These are phyloP conservation scores for Prenolepis imparis DNA, from an alignment of 2,888 invertebrate species.

Conservation along the genomic window DNA sequence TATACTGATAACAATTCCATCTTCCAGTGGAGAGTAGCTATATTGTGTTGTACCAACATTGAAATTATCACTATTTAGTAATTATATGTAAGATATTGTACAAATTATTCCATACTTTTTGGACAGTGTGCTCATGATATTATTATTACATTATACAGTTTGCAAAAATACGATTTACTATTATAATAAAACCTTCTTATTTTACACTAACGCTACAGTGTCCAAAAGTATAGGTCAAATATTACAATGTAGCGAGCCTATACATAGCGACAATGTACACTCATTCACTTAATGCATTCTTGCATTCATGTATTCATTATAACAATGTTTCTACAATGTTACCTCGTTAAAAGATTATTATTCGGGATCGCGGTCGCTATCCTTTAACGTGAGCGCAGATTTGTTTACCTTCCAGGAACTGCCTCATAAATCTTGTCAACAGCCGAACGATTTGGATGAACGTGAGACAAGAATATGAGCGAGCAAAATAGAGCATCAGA, in stretches of 20 bases:
- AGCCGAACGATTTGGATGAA: neutral
- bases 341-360: neutral
- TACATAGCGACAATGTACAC: slow-evolving; percentile 76
- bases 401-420: slow-evolving; percentile 2
- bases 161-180: slow-evolving; percentile 83
- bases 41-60: slow-evolving; percentile 84
- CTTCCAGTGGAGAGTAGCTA: slow-evolving; percentile 81
- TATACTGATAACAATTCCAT: slow-evolving; percentile 84
- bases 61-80: slow-evolving; percentile 81
- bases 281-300: slow-evolving; percentile 65
- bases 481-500: neutral
- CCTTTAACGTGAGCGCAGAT: neutral
- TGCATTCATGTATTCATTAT: slow-evolving; percentile 63
- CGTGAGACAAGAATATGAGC: neutral
- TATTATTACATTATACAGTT: slow-evolving; percentile 75
- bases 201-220: slow-evolving; percentile 80
- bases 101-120: slow-evolving; percentile 84
- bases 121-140: slow-evolving; percentile 81
- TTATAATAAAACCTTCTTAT: slow-evolving; percentile 78
- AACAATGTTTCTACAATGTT: slow-evolving; percentile 65
- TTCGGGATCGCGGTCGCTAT: neutral
- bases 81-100: slow-evolving; percentile 82
- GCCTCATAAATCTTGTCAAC: neutral
- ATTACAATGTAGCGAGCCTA: slow-evolving; percentile 81
- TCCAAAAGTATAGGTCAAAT: slow-evolving; percentile 84